phyloP scores from a whole-genome alignment of 2,113 vertebrate species.

The Cochlearius cochlearius region DNA sequence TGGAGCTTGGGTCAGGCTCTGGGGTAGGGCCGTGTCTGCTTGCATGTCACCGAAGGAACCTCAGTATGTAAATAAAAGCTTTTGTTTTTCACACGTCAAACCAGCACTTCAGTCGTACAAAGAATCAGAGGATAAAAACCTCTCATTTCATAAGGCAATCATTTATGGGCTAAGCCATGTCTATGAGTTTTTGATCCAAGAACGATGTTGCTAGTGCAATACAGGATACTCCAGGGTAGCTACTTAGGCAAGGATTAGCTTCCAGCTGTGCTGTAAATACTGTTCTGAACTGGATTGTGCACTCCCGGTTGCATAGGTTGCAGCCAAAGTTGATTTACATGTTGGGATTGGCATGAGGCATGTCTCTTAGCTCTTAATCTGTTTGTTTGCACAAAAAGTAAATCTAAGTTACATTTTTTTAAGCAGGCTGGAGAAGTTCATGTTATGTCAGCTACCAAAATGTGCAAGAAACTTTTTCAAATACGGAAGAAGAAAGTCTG shows the following conservation, averaged over 20 bases:
- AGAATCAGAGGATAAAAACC: background rate
- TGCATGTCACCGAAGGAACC: background rate
- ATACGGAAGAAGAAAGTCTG: background rate
- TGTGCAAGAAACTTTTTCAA: background rate
- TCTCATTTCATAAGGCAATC: background rate
- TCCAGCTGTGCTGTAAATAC: slow-evolving; percentile 29
- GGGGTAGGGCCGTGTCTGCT: background rate
- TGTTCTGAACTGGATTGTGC: background rate
- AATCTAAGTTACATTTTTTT: background rate
- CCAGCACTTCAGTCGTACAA: background rate
- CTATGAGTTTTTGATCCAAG: slow-evolving; percentile 38
- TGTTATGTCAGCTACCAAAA: background rate
- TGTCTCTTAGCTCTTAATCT: background rate
- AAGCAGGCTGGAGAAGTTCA: background rate
- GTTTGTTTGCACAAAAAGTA: slow-evolving; percentile 11
- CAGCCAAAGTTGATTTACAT: background rate
- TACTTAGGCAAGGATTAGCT: slow-evolving; percentile 44
- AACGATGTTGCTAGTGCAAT: background rate
- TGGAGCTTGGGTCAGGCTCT: background rate
- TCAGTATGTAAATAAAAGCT: background rate
- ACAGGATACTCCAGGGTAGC: slow-evolving; percentile 3
- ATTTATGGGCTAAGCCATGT: background rate
- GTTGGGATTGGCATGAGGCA: background rate
- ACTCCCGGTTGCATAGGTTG: background rate
- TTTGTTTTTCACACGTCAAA: background rate